Conservation (phyloP, 1,140 invertebrate genomes). For the Megathymus violae region DNA sequence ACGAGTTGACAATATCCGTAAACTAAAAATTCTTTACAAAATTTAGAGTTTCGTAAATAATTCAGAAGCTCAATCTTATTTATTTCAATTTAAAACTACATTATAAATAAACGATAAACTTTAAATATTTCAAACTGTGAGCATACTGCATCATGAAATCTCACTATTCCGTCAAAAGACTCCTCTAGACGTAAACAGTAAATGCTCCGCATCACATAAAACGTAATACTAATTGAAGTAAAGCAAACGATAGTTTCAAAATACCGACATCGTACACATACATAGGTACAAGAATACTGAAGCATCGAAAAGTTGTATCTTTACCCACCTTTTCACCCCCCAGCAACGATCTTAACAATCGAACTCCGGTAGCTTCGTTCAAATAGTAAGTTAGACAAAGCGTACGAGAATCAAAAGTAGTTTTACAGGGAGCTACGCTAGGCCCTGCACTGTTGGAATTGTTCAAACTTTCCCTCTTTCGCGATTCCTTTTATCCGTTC, state of each 20-base stretch:
- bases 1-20: too few species aligned
- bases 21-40: too few species aligned
- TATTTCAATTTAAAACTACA: too few species aligned
- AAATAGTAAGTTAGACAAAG: slow-evolving; percentile 81
- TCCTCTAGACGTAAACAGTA: slow-evolving; percentile 45
- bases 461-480: slow-evolving; percentile 78
- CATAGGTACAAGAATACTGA: slow-evolving; percentile 33
- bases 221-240: slow-evolving; percentile 64
- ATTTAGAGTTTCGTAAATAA: too few species aligned
- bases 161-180: too few species aligned
- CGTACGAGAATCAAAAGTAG: slow-evolving; percentile 75
- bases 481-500: slow-evolving; percentile 74
- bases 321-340: slow-evolving; percentile 54
- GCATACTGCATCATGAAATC: too few species aligned
- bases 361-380: slow-evolving; percentile 62
- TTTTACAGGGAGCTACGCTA: slow-evolving; percentile 68
- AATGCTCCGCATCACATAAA: slow-evolving; percentile 33
- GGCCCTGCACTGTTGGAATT: slow-evolving; percentile 69
- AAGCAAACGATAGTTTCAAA: slow-evolving; percentile 48
- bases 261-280: slow-evolving; percentile 39
- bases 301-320: slow-evolving; percentile 61
- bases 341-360: slow-evolving; percentile 59
- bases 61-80: too few species aligned
- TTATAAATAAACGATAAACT: too few species aligned
- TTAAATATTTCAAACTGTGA: too few species aligned